Conservation (phyloP, 2,888 invertebrate species). For the Eupeodes luniger region DNA sequence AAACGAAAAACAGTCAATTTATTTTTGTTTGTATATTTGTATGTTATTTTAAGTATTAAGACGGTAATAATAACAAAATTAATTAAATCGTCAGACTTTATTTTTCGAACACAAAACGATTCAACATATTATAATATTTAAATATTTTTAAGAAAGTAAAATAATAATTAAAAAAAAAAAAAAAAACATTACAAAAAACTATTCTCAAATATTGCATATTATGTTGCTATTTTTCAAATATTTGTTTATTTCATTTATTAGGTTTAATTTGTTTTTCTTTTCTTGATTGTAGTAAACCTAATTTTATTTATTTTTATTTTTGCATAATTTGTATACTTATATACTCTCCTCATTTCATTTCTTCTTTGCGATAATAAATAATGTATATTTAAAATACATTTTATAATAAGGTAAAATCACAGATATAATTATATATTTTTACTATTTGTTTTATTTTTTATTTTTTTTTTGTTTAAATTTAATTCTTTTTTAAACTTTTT, state of each 20-base stretch:
- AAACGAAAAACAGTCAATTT: conserved; percentile 15
- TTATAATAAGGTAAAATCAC: conserved; percentile 76
- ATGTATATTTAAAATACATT: conserved; percentile 77
- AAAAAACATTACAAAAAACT: neutral
- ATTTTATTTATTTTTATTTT: conserved; percentile 48
- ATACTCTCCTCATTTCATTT: conserved; percentile 51
- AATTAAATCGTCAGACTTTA: conserved; percentile 62
- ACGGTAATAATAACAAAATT: conserved; percentile 8
- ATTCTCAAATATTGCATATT: conserved; percentile 27
- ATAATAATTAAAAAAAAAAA: no score
- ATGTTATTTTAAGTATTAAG: conserved; percentile 39
- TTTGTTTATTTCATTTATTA: conserved; percentile 50
- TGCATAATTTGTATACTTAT: conserved; percentile 63
- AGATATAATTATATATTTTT: conserved; percentile 77
- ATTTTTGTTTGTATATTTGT: conserved; percentile 8
- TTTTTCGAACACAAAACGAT: conserved; percentile 55
- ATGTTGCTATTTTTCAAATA: conserved; percentile 40
- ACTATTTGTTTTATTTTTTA: conserved; percentile 64
- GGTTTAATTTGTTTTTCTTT: conserved; percentile 19
- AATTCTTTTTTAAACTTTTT: conserved; percentile 21
- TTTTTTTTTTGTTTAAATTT: conserved; percentile 33
- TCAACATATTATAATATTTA: conserved; percentile 4
- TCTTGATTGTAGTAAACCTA: conserved; percentile 62
- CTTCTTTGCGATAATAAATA: conserved; percentile 75
- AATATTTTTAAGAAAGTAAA: neutral